These are phyloP conservation scores for Drosophila buzzatii DNA, from an alignment of 2,888 invertebrate species.

Conservation along the genomic window DNA sequence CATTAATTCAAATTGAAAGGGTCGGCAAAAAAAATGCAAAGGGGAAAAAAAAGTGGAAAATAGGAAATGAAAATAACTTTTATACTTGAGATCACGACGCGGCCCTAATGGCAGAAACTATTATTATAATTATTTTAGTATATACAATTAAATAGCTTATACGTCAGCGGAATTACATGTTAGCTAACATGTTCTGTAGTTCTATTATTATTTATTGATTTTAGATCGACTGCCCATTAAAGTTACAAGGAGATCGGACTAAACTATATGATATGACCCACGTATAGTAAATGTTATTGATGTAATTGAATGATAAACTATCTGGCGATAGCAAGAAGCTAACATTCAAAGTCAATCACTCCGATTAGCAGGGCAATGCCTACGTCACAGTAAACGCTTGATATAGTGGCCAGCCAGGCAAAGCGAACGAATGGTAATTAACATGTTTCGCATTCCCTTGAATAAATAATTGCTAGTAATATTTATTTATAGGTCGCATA, in stretches of 20 bases:
- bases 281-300: constrained; percentile 19
- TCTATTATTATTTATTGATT: not conserved
- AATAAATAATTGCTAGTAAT: constrained; percentile 28
- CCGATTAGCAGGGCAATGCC: constrained; percentile 12
- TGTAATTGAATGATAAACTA: constrained; percentile 13
- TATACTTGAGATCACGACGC: constrained; percentile 21
- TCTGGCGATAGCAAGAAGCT: constrained; percentile 14
- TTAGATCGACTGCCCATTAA: not conserved
- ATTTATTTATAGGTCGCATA: constrained; percentile 5
- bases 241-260: not conserved
- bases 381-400: constrained; percentile 26
- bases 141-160: constrained; percentile 10
- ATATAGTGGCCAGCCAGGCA: not conserved
- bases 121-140: constrained; percentile 27
- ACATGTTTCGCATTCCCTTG: constrained; percentile 12
- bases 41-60: not conserved
- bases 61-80: constrained; percentile 12
- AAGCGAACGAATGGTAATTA: constrained; percentile 11
- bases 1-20: constrained; percentile 27
- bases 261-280: constrained; percentile 18
- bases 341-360: constrained; percentile 6
- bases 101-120: constrained; percentile 21
- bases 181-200: not conserved
- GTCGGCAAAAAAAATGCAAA: not conserved
- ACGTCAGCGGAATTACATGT: not conserved